Evolutionary conservation across 2,888 invertebrate species (phyloP).

Genomic region (Pyrochroa serraticornis): DNA sequence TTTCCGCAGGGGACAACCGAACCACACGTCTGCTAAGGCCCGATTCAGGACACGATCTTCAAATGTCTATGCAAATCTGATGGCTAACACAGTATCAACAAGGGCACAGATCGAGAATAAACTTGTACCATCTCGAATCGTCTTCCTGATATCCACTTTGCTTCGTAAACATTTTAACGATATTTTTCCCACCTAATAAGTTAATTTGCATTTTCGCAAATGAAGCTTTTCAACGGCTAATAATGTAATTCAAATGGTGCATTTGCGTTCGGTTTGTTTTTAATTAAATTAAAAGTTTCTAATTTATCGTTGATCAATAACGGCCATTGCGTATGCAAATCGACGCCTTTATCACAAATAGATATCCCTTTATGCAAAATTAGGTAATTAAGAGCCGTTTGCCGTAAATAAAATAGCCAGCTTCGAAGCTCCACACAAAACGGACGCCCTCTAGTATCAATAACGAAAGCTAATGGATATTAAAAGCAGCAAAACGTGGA

Average conservation of each 20-base stretch:
- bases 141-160: background rate
- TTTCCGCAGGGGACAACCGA: background rate
- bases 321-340: slow-evolving; percentile 17
- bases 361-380: slow-evolving; percentile 25
- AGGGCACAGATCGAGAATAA: background rate
- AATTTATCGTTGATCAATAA: slow-evolving; percentile 22
- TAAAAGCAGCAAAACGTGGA: too few relatives aligned
- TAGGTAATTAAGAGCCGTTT: slow-evolving; percentile 13
- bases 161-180: background rate
- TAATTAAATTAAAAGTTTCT: slow-evolving; percentile 13
- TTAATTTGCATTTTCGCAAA: too few relatives aligned
- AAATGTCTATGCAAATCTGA: too few relatives aligned
- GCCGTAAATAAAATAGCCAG: slow-evolving; percentile 7
- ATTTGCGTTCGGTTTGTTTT: background rate
- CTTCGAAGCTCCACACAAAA: slow-evolving; percentile 9
- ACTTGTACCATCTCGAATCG: background rate
- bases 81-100: too few relatives aligned
- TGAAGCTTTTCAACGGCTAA: too few relatives aligned
- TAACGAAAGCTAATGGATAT: too few relatives aligned
- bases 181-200: background rate
- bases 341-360: slow-evolving; percentile 17
- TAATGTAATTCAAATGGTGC: slow-evolving; percentile 6
- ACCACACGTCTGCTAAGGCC: too few relatives aligned
- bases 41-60: too few relatives aligned
- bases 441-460: too few relatives aligned